A percentile compares a stretch with the other conserved stretches of the same genome.
Evolutionary conservation across 53 echinoderm and acorn worm genomes (phyloP).

Genomic region (Mesocentrotus franciscanus): DNA sequence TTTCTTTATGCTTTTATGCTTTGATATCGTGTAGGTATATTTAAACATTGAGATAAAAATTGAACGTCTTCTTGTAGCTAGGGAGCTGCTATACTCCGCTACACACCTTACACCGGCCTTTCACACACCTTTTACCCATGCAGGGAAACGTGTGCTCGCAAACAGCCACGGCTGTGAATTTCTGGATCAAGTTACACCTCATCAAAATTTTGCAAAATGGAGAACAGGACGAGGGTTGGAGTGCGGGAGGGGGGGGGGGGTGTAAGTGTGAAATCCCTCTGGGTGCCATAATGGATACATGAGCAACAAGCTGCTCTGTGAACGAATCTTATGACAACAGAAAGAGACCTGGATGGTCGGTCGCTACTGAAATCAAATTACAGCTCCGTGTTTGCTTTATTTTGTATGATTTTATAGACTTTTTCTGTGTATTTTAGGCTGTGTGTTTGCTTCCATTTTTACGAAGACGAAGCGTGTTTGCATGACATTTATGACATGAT

Average conservation of each 20-base stretch:
- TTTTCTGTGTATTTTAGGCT: not conserved
- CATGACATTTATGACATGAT: not conserved
- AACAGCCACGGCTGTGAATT: conserved; percentile 17
- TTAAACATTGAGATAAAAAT: not conserved
- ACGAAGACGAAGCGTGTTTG: not conserved
- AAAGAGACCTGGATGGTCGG: not conserved
- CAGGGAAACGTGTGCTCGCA: not conserved
- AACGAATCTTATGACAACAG: not conserved
- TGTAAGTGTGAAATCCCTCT: not conserved
- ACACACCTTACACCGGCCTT: not conserved
- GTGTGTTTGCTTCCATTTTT: not conserved
- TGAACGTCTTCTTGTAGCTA: not conserved
- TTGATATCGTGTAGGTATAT: not conserved
- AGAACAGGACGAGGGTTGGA: not conserved
- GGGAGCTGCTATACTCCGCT: not conserved
- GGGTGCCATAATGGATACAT: not conserved
- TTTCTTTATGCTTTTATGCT: not conserved
- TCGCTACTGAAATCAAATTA: not conserved
- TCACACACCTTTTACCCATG: not conserved
- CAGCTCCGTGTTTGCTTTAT: not conserved
- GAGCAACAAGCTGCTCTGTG: conserved; percentile 15
- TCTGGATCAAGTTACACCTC: conserved; percentile 32
- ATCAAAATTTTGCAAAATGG: conserved; percentile 35
- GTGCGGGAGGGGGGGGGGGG: not conserved
- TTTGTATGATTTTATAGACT: not conserved